Evolutionary conservation across 1,140 invertebrate genomes (phyloP), one percentile per base, ranked within the genome.

Genomic region (Paramacrobiotus metropolitanus): DNA sequence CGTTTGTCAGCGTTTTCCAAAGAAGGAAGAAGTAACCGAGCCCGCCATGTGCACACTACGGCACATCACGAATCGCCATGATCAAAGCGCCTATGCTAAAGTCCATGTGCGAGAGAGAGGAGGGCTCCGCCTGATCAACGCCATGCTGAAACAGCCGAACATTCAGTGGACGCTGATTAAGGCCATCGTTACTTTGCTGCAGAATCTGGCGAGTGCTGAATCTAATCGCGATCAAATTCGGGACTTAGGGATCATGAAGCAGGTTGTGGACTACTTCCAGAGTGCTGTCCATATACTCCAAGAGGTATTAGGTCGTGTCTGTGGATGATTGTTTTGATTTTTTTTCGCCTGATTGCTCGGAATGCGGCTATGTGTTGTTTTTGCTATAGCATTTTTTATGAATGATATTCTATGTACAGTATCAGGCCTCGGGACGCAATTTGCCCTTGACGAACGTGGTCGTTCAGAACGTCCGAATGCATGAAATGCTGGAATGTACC

Each of bases 11-110:
- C 87, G 84, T 70, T 92, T 91, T 59, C 88, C 90, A 28, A 91
- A 96, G 73, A 81, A 90, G 59, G 94, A 97, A 72, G 93, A 97
- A 75, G 96, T 97, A 66, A 95, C 91, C 18, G 92, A 97, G 75
- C 92, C 93, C 30, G 90, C 91, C 9, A 88, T 78, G n/a, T 97
- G 93, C 76, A 91, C 92, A 48, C 76, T 98, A 29, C 82, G 93
- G 65, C 93, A 98, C 72, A 77, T 97, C 64, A 97, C 93, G 1
- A 91, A 87, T 44, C 82, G 94, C 65, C 93, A 97, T 71, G 82
- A 84, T 2, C 89, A 96, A 69, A 84, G 88, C 31, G 91, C 95
- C 75, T 83, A 90, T 79, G 93, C 92, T 21, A 92, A 97, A 74
- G 96, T 96, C 76, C 83, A 88, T 2, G 90, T 97, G 2, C 83